These are phyloP conservation scores for Notodonta dromedarius DNA, from an alignment of 2,888 invertebrate species.

Conservation along the genomic window DNA sequence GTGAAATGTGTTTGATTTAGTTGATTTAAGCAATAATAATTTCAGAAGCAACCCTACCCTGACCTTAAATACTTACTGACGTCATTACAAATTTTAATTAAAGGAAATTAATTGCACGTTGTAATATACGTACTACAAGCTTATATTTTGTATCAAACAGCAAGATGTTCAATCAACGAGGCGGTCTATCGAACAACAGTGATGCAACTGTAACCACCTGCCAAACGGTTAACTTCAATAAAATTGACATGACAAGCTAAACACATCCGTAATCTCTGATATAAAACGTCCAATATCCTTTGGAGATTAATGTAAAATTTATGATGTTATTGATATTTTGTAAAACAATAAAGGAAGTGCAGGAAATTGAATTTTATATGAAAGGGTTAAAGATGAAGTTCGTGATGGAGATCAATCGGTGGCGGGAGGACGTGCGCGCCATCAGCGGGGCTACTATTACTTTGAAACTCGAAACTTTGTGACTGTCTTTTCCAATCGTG, in stretches of 20 bases:
- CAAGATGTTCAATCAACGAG: background rate
- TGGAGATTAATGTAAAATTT: background rate
- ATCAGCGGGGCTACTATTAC: conserved; percentile 23
- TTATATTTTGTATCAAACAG: background rate
- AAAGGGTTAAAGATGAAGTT: conserved; percentile 41
- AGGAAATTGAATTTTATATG: conserved; percentile 46
- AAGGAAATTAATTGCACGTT: background rate
- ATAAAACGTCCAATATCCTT: background rate
- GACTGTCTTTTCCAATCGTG: background rate
- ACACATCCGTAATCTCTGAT: background rate
- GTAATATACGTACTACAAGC: background rate
- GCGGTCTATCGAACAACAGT: background rate
- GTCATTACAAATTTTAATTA: conserved; percentile 1
- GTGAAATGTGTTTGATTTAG: too few species aligned
- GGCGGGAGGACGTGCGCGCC: conserved; percentile 38
- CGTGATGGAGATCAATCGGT: conserved; percentile 37
- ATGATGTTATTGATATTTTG: conserved; percentile 17
- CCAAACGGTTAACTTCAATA: conserved; percentile 3
- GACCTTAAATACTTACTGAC: background rate
- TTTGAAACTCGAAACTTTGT: conserved; percentile 1
- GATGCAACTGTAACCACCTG: conserved; percentile 7
- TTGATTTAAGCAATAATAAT: too few species aligned
- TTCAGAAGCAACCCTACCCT: too few species aligned
- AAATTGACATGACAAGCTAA: background rate
- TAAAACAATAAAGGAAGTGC: conserved; percentile 29